Evolutionary conservation across 2,113 vertebrate genomes (phyloP).

Genomic region (Seriola quinqueradiata): DNA sequence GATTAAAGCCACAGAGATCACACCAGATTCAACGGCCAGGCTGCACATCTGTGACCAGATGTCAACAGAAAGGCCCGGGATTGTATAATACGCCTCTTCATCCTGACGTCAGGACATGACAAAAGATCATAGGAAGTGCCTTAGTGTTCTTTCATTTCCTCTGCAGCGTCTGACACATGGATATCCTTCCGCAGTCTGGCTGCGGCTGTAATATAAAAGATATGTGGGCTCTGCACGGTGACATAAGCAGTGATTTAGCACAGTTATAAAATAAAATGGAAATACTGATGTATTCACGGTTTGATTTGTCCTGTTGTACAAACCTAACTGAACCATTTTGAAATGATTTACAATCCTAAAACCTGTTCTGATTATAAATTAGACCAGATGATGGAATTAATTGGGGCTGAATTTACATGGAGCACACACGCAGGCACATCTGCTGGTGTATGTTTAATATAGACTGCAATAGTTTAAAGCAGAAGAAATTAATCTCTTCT

Average conservation of each 20-base stretch:
- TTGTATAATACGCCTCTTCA: slow-evolving; percentile 39
- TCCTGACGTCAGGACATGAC: slow-evolving; percentile 40
- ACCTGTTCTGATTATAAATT: slow-evolving; percentile 10
- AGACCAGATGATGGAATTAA: background rate
- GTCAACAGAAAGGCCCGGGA: slow-evolving; percentile 11
- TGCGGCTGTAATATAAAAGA: slow-evolving; percentile 4
- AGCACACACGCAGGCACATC: background rate
- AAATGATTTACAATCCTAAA: slow-evolving; percentile 13
- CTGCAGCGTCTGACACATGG: slow-evolving; percentile 26
- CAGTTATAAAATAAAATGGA: slow-evolving; percentile 22
- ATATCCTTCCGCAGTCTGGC: slow-evolving; percentile 30
- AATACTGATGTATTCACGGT: background rate
- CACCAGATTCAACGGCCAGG: background rate
- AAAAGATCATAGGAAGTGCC: slow-evolving; percentile 51
- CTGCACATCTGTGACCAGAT: slow-evolving; percentile 63
- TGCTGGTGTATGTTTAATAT: background rate
- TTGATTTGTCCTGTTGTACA: slow-evolving; percentile 8
- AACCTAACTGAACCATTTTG: slow-evolving; percentile 2
- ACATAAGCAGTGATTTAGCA: slow-evolving; percentile 25
- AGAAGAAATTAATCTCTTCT: background rate
- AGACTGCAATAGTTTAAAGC: background rate
- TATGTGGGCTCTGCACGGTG: slow-evolving; percentile 19
- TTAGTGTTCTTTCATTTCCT: slow-evolving; percentile 66
- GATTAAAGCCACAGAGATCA: slow-evolving; percentile 62
- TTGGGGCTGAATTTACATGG: background rate